These are phyloP conservation scores for Sphenodon punctatus DNA, from an alignment of 2,797 vertebrate genomes.

Conservation along the genomic window DNA sequence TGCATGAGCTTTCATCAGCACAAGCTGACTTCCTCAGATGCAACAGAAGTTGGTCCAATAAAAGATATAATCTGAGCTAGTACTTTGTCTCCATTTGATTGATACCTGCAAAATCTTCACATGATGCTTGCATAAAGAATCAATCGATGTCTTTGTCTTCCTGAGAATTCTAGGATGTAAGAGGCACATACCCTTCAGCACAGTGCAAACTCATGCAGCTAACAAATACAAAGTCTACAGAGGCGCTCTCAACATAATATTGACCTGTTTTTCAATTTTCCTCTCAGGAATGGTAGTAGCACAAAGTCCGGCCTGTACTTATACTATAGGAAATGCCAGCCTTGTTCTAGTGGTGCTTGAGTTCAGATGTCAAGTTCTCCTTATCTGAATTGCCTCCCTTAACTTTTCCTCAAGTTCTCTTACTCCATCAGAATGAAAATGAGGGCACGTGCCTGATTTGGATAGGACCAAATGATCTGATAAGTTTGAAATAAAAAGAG, in stretches of 20 bases:
- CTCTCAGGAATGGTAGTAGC: background rate
- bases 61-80: too few species aligned
- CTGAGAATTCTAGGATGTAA: background rate
- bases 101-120: too few species aligned
- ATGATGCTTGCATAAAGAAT: background rate
- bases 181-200: background rate
- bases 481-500: conserved; percentile 19
- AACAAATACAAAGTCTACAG: background rate
- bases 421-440: background rate
- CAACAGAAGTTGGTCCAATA: too few species aligned
- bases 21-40: too few species aligned
- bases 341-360: background rate
- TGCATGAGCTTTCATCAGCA: too few species aligned
- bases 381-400: background rate
- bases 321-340: background rate
- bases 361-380: background rate
- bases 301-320: background rate
- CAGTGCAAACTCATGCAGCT: background rate
- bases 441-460: background rate
- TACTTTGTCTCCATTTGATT: too few species aligned
- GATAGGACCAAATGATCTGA: background rate
- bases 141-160: background rate
- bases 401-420: background rate
- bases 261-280: background rate
- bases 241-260: background rate